Base-by-base conservation (phyloP, 2,113 vertebrate species). In the Callithrix jacchus region DNA sequence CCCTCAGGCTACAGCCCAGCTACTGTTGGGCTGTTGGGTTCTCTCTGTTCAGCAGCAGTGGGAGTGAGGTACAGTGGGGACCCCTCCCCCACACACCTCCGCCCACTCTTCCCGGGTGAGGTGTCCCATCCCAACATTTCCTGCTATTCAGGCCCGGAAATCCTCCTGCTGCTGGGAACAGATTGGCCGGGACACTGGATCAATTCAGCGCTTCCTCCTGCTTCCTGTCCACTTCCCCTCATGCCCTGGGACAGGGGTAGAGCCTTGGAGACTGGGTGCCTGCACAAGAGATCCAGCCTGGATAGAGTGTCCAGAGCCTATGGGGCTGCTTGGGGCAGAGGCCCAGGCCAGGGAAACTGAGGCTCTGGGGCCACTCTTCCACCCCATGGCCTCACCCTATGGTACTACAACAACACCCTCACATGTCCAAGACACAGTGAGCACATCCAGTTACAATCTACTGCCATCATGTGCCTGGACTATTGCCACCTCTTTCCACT, bases 141-240 rank as follows among this genome's bases (percentile, higher is more conserved):
- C 97, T 11, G 30, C 84, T 77, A 97, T 96, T 98, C 96, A 97
- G 66, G 94, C 35, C 95, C 74, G 93, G 6, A 16, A 96, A 97
- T 97, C 98, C 97, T 95, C 73, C 54, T 73, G 25, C 56, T 89
- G 93, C 54, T 84, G 91, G 96, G 97, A 98, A 97, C 6, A 86
- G 54, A 74, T 16, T 68, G 95, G 64, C 49, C 84, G 64, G 96
- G 96, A 97, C 95, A 81, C 2, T 23, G 8, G 95, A 85, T 91
- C 23, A 0, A 54, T 80, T 81, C 90, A 90, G 58, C 0, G 47
- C 84, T 98, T 98, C 98, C 98, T 97, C 76, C 85, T 1, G 35
- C 81, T 97, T 98, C 98, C 98, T 97, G 97, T 90, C 89, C 74
- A 54, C 89, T 97, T 97, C 97, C 97, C 94, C 47, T 87, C 0